Base-by-base conservation (phyloP, 2,888 invertebrate species). In the Metallyticus violacea region DNA sequence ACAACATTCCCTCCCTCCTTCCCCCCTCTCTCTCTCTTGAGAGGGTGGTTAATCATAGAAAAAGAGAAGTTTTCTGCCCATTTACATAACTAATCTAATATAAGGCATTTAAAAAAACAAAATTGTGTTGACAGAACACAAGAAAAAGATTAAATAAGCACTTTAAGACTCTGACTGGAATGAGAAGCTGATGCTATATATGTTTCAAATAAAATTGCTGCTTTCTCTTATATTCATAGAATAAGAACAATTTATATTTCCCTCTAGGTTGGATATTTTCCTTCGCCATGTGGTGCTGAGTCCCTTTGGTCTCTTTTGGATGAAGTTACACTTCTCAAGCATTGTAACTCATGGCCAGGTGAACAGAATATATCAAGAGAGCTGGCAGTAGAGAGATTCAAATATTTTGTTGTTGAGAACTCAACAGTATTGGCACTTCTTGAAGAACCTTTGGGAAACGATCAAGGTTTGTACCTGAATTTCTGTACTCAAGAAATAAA, bases 391-490 rank as follows among this genome's bases (percentile, higher is more conserved):
- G 94, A 95, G 88, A 94, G 95, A 88, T 97, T 97, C 91, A 94
- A 96, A 88, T 99, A 99, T 92, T 99, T 97, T 92, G 97, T 98
- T 2, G 96, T 97, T 0, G 99, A 99, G 90, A 97, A 98, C 88
- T 95, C 96, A 77, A 96, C 97, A 7, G 95, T 99, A 91, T 92
- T 99, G 89, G 98, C 98, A 0, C 92, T 99, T 87, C 92, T 99
- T 7, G 99, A 99, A 91, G 97, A 98, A 91, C 98, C 98, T 22
- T 93, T 98, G 6, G 97, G 97, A n/a, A 98, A 97, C 90, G 96
- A 96, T 91, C 92, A 93, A 91, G 93, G 94, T 93, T 85, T 88
- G 40, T 62, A 22, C 7, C n/a, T n/a, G n/a, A n/a, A n/a, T n/a
- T n/a, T n/a, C n/a, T n/a, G n/a, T n/a, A n/a, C n/a, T n/a, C n/a